phyloP scores from a whole-genome alignment of 2,888 invertebrate genomes.

The Augochlorella aurata region DNA sequence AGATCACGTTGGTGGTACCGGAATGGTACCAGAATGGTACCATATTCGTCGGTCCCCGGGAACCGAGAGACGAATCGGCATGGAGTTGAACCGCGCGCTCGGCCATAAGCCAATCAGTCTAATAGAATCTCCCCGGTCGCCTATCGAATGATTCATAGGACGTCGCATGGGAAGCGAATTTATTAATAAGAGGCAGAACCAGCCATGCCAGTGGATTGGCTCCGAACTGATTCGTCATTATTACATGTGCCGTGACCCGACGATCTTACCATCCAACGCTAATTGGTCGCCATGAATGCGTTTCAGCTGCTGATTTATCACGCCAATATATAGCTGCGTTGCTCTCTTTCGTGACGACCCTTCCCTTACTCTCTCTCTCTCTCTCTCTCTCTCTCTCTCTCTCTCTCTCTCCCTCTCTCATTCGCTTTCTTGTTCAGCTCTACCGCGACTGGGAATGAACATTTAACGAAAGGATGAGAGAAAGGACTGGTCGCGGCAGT shows the following conservation, averaged over 20 bases:
- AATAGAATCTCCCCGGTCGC: slow-evolving; percentile 73
- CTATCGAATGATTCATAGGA: slow-evolving; percentile 74
- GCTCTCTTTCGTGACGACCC: slow-evolving; percentile 12
- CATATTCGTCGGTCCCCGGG: slow-evolving; percentile 17
- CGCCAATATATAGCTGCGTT: slow-evolving; percentile 46
- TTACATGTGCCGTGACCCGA: slow-evolving; percentile 63
- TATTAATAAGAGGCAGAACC: slow-evolving; percentile 69
- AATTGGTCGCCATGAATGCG: slow-evolving; percentile 63
- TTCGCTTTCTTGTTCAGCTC: not conserved
- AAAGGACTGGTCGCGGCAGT: not conserved
- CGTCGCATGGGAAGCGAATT: slow-evolving; percentile 73
- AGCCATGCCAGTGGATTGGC: slow-evolving; percentile 55
- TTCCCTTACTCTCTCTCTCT: not conserved
- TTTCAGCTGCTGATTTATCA: slow-evolving; percentile 61
- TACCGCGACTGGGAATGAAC: slow-evolving; percentile 32
- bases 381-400: not conserved
- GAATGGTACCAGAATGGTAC: not conserved
- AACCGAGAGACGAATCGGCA: slow-evolving; percentile 65
- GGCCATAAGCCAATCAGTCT: slow-evolving; percentile 72
- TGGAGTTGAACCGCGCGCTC: slow-evolving; percentile 46
- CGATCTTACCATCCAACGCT: slow-evolving; percentile 62
- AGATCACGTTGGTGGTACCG: not conserved
- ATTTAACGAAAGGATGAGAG: slow-evolving; percentile 43
- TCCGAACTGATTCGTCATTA: slow-evolving; percentile 70
- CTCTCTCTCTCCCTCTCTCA: not conserved